These are phyloP conservation scores for Esox niger DNA, from an alignment of 2,113 vertebrate species.

Conservation along the genomic window DNA sequence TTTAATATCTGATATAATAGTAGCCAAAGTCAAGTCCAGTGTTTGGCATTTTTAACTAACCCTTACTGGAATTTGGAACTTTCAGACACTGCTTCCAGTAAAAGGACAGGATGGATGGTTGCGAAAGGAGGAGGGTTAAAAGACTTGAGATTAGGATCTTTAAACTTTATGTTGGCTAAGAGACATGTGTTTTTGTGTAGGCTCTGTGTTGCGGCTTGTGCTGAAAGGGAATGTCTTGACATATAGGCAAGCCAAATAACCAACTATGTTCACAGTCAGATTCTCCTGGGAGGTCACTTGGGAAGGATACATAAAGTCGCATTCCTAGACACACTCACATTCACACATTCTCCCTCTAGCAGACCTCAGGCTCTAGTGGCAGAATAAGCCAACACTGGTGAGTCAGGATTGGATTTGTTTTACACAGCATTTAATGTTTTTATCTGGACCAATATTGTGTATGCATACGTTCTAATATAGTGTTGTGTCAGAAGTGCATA, in stretches of 20 bases:
- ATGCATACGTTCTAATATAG: no score
- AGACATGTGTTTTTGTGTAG: neutral
- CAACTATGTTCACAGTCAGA: neutral
- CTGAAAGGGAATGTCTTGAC: neutral
- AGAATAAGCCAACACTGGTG: constrained; percentile 31
- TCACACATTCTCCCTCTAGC: constrained; percentile 2
- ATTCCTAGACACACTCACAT: neutral
- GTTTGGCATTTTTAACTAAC: no score
- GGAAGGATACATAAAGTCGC: constrained; percentile 18
- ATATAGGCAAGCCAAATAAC: neutral
- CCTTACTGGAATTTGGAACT: constrained; percentile 38
- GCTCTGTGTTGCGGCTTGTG: neutral
- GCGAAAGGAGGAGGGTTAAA: neutral
- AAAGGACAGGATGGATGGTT: constrained; percentile 3
- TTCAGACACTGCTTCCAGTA: constrained; percentile 44
- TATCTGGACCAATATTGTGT: no score
- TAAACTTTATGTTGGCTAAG: neutral
- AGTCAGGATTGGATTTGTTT: constrained; percentile 23
- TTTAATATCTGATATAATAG: no score
- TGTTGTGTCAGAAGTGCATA: no score
- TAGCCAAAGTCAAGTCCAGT: no score
- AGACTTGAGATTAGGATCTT: constrained; percentile 11
- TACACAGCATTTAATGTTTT: neutral
- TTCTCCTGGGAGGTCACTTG: neutral
- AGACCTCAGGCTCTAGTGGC: constrained; percentile 3